Evolutionary conservation across 2,113 vertebrate species (phyloP), one percentile per base, ranked within the genome.

Genomic region (Hemichromis elongatus): DNA sequence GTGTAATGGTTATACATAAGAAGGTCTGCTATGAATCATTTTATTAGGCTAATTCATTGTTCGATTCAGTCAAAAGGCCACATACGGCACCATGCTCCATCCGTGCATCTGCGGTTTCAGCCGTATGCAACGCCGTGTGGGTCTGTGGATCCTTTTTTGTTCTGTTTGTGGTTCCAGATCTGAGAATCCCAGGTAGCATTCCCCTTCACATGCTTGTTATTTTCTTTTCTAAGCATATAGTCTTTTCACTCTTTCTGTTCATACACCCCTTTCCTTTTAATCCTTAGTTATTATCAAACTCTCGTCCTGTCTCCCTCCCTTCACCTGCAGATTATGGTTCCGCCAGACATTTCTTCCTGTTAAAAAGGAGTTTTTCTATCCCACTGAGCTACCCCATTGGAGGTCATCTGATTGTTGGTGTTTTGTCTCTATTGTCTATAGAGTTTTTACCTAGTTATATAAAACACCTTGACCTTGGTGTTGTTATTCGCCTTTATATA

Each of bases 171-270:
- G 7, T 68, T 68, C 3, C 37, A 68, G 63, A 2, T 9, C 63
- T 45, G 63, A 42, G 13, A 42, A 42, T 42, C 2, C 2, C 5
- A 70, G 45, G 8, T 70, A 9, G 0, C n/a, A 33, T 63, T 35
- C 6, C 1, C 59, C 59, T 33, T 19, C 57, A 59, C 28, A 7
- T 63, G 30, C 37, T 12, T 63, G 30, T 63, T 63, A 63, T n/a
- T 63, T 1, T 63, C 30, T 63, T 63, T 12, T 0, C 0, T 35
- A 3, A 63, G 6, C 0, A 63, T 61, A 1, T 35, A 61, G 57
- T n/a, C 9, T 37, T 37, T 63, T 21, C 33, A 66, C 28, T 59
- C 56, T 59, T 10, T 0, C 0, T 9, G 30, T 59, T 59, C 19
- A 19, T 6, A 0, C 16, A 33, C 16, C 56, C 1, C 56, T 59